These are phyloP conservation scores for Cotesia congregata DNA, from an alignment of 2,888 invertebrate genomes.

Conservation along the genomic window DNA sequence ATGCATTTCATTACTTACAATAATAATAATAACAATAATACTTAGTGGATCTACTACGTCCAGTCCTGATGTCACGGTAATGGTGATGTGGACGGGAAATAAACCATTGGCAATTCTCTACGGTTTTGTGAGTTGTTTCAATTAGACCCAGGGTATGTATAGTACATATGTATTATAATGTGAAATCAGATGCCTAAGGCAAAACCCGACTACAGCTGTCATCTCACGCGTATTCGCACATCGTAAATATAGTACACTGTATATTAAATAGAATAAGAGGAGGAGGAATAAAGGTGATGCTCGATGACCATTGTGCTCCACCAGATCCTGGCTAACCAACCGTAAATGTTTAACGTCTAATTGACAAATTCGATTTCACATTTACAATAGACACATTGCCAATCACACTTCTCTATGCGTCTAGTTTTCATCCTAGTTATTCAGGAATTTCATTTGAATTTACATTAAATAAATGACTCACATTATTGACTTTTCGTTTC, in stretches of 20 bases:
- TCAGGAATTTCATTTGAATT: not conserved
- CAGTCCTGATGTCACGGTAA: conserved; percentile 29
- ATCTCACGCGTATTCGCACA: conserved; percentile 40
- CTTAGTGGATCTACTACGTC: not conserved
- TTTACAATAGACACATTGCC: conserved; percentile 39
- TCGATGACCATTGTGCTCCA: conserved; percentile 50
- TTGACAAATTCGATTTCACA: conserved; percentile 69
- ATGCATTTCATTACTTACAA: conserved; percentile 36
- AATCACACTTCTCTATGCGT: conserved; percentile 29
- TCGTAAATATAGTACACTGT: conserved; percentile 12
- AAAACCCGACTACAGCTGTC: conserved; percentile 50
- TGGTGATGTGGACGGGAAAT: not conserved
- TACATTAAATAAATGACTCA: not conserved
- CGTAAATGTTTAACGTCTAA: conserved; percentile 68
- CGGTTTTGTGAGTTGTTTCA: conserved; percentile 62
- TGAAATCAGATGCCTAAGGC: conserved; percentile 61
- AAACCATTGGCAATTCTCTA: conserved; percentile 55
- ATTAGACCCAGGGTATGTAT: conserved; percentile 51
- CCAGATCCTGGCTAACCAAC: conserved; percentile 62
- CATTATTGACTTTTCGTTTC: not conserved
- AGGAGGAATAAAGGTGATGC: conserved; percentile 41
- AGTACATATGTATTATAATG: conserved; percentile 59
- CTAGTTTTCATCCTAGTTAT: conserved; percentile 35
- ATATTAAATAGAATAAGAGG: conserved; percentile 5
- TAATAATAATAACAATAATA: not conserved